phyloP scores from a whole-genome alignment of 2,888 invertebrate genomes.

The Drosophila nr. medialis region DNA sequence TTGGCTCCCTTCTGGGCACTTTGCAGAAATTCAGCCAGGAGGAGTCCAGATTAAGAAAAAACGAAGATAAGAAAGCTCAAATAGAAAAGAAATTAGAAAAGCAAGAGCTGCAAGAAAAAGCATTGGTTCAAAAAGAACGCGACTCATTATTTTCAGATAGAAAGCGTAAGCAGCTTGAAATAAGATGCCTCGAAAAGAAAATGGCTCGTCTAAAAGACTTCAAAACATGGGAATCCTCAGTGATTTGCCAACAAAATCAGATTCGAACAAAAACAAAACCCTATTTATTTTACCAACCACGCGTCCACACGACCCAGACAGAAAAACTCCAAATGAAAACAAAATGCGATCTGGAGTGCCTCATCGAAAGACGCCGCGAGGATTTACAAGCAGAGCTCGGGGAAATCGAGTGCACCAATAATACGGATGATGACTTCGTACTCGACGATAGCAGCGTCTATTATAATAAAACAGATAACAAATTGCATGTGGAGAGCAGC shows the following conservation, averaged over 20 bases:
- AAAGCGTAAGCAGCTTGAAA: slow-evolving; percentile 94
- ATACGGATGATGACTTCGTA: slow-evolving; percentile 53
- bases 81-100: slow-evolving; percentile 98
- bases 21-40: slow-evolving; percentile 98
- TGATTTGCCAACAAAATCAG: slow-evolving; percentile 91
- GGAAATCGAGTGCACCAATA: slow-evolving; percentile 50
- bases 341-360: slow-evolving; percentile 80
- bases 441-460: slow-evolving; percentile 47
- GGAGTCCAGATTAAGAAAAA: slow-evolving; percentile 94
- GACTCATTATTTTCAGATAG: slow-evolving; percentile 93
- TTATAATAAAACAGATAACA: slow-evolving; percentile 31
- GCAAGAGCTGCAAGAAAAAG: slow-evolving; percentile 94
- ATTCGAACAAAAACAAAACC: slow-evolving; percentile 95
- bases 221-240: slow-evolving; percentile 93
- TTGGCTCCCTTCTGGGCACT: slow-evolving; percentile 97
- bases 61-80: slow-evolving; percentile 91
- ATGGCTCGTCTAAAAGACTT: slow-evolving; percentile 95
- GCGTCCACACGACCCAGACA: slow-evolving; percentile 89
- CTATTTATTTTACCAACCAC: slow-evolving; percentile 94
- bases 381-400: slow-evolving; percentile 53
- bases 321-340: slow-evolving; percentile 88
- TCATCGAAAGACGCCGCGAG: slow-evolving; percentile 51
- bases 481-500: slow-evolving; percentile 14
- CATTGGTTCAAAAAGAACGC: slow-evolving; percentile 92
- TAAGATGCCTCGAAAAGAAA: slow-evolving; percentile 95